These are phyloP conservation scores for Frankliniella fusca DNA, from an alignment of 2,888 invertebrate species.

Conservation along the genomic window DNA sequence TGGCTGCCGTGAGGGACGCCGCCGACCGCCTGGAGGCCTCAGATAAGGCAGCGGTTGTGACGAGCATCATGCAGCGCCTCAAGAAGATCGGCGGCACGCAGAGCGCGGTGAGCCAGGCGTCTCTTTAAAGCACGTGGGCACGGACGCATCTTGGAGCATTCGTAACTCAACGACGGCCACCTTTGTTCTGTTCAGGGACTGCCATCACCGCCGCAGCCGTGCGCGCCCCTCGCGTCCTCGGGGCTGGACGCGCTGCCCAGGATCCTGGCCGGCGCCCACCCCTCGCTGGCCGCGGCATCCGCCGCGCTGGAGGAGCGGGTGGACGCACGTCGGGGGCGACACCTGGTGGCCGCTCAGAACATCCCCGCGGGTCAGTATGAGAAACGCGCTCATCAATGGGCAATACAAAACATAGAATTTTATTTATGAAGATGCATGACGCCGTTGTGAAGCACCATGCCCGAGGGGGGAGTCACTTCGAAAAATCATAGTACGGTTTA, in stretches of 20 bases:
- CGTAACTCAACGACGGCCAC: too few species aligned
- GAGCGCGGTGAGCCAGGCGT: background rate
- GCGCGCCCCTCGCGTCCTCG: background rate
- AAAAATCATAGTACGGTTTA: too few species aligned
- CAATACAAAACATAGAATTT: too few species aligned
- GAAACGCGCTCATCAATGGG: background rate
- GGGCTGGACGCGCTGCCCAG: constrained; percentile 25
- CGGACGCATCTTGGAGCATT: too few species aligned
- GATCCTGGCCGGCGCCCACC: constrained; percentile 29
- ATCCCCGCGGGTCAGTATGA: constrained; percentile 33
- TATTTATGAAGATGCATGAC: too few species aligned
- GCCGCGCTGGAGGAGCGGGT: constrained; percentile 23
- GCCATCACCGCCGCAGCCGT: background rate
- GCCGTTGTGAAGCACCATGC: too few species aligned
- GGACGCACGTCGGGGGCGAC: constrained; percentile 30
- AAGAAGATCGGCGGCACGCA: background rate
- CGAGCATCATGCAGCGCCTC: background rate
- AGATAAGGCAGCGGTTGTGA: background rate
- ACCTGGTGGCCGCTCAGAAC: constrained; percentile 32
- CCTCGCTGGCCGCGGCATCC: constrained; percentile 28
- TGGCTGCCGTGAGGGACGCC: background rate
- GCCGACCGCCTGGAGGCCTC: background rate
- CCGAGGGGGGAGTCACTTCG: too few species aligned
- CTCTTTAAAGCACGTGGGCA: background rate
- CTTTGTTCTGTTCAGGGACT: too few species aligned